Percentiles rank a stretch among this genome's conserved stretches.
phyloP scores from a whole-genome alignment of 2,888 invertebrate species.

The Tinea semifulvella region DNA sequence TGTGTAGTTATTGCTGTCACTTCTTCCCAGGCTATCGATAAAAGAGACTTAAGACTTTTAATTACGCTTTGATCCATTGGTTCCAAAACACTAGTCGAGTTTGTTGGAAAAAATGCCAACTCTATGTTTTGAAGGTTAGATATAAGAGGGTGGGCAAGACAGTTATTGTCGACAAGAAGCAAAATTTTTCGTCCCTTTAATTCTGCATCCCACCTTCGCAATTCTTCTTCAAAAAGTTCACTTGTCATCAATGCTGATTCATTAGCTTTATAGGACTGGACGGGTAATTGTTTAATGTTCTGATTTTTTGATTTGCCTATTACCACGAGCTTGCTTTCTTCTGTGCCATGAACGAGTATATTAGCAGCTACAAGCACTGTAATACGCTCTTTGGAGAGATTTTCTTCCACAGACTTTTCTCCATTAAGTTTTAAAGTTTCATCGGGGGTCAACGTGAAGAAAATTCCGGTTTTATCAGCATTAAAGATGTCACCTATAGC shows the following conservation, averaged over 20 bases:
- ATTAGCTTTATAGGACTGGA: conserved; percentile 23
- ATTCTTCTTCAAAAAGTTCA: conserved; percentile 22
- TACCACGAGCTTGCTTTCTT: conserved; percentile 29
- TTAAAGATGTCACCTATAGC: conserved; percentile 24
- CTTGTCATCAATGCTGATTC: conserved; percentile 27
- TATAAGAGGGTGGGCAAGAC: conserved; percentile 24
- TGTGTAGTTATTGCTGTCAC: conserved; percentile 19
- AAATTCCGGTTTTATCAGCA: conserved; percentile 27
- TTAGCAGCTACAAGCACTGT: conserved; percentile 27
- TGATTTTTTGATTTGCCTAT: conserved; percentile 30
- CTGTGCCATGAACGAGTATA: conserved; percentile 26
- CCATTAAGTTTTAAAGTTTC: conserved; percentile 26
- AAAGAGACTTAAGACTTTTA: conserved; percentile 23
- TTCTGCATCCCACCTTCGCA: no score
- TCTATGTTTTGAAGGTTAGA: conserved; percentile 24
- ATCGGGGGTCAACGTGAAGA: conserved; percentile 26
- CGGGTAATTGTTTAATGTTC: conserved; percentile 26
- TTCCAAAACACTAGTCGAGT: conserved; percentile 26
- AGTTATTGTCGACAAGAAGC: no score
- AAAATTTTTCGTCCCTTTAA: no score
- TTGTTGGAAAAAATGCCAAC: conserved; percentile 29
- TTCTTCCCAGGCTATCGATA: conserved; percentile 19
- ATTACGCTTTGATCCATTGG: conserved; percentile 27
- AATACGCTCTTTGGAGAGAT: conserved; percentile 25
- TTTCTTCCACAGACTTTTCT: conserved; percentile 26